Evolutionary conservation across 2,113 vertebrate species (phyloP), one percentile per base, ranked within the genome.

Genomic region (Melanerpes formicivorus): DNA sequence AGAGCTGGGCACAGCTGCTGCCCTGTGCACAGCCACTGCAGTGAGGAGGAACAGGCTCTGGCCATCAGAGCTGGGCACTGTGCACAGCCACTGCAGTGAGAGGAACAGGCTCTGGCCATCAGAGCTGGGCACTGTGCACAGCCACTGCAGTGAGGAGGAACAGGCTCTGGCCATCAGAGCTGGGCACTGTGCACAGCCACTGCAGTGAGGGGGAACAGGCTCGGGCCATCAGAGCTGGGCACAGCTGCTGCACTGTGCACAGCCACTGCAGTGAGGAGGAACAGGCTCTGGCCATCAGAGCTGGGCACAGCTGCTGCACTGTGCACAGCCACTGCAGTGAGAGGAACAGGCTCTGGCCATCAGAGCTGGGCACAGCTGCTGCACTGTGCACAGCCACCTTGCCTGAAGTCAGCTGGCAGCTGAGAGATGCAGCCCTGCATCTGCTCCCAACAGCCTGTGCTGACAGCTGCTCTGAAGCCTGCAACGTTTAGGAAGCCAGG

Each of bases 401-500:
- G 3, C 13, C 62, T 9, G 0, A 4, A 55, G 71, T 69, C 88
- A 94, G 82, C 93, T 93, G 86, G 80, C 70, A 71, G 40, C 34
- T 22, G 60, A 25, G 75, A 84, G 46, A 37, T 14, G 50, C 9
- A n/a, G 3, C n/a, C 40, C 82, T 74, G 52, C 86, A 65, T 62
- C 93, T 95, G 85, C 40, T 94, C 40, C 88, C 42, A n/a, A 25
- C 87, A 85, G 90, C 76, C 67, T 77, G 80, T 22, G 6, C 76
- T 30, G 60, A 32, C 93, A 96, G 91, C 89, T 94, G 90, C 84
- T 90, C 42, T 30, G 59, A 46, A 65, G 63, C 66, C 86, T 78
- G 66, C 30, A 8, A 60, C 50, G 69, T 16, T 17, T 8, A 27
- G 23, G 25, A 44, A 71, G 62, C 21, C 56, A 56, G 17, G 48